phyloP scores from a whole-genome alignment of 2,113 vertebrate genomes.

The Martes martes region DNA sequence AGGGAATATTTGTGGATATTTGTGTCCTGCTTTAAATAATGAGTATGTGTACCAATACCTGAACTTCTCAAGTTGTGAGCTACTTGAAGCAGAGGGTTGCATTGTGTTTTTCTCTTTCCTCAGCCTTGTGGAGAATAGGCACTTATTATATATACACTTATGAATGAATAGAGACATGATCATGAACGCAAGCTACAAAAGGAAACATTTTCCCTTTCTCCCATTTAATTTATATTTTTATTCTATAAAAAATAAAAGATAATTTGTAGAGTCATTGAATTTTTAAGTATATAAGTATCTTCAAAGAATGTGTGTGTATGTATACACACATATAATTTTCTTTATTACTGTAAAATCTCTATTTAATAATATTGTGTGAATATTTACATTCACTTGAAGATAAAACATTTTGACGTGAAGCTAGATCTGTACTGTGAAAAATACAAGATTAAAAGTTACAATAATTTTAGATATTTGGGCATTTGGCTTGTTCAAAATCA shows the following conservation, averaged over 20 bases:
- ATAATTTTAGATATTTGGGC: background rate
- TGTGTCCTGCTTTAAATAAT: background rate
- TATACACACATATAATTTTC: background rate
- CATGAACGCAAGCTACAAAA: background rate
- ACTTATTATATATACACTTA: background rate
- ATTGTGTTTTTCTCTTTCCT: background rate
- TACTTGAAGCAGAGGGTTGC: background rate
- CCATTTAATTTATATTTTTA: background rate
- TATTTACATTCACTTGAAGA: conserved; percentile 7
- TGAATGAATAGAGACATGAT: background rate
- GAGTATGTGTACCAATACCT: background rate
- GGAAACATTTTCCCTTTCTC: background rate
- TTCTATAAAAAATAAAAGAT: background rate
- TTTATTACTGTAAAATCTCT: background rate
- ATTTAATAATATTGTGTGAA: background rate
- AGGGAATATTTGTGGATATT: background rate
- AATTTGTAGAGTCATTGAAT: background rate
- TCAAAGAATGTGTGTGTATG: background rate
- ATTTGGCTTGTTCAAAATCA: background rate
- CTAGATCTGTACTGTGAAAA: background rate
- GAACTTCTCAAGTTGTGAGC: background rate
- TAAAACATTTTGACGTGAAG: background rate
- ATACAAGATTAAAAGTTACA: background rate
- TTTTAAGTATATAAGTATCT: background rate
- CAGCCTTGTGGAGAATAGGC: background rate